Conservation (phyloP, 2,797 vertebrate genomes). For the Intellagama lesueurii region DNA sequence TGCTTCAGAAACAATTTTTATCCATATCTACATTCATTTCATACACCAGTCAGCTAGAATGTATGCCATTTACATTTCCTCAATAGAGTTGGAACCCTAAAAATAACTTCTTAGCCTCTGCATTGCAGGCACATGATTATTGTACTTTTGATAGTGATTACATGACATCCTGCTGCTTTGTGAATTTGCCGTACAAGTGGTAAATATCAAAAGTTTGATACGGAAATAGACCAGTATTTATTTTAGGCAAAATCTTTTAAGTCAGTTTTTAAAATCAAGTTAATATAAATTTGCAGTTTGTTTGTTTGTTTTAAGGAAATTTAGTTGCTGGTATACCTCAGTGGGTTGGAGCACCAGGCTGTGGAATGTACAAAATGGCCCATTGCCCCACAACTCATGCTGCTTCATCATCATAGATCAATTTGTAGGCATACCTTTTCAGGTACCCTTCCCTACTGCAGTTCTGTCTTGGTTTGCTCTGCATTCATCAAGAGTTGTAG, state of each 20-base stretch:
- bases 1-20: not conserved
- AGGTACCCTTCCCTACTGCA: no score
- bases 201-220: not conserved
- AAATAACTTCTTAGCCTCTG: conserved; percentile 1
- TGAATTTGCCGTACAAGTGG: conserved; percentile 4
- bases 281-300: not conserved
- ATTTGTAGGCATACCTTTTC: no score
- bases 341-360: not conserved
- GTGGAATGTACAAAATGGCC: not conserved
- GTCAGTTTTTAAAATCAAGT: not conserved
- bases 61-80: not conserved
- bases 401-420: no score
- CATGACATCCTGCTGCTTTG: not conserved
- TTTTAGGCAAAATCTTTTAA: not conserved
- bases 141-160: not conserved
- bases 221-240: not conserved
- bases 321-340: no score
- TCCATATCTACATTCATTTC: not conserved
- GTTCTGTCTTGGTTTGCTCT: no score
- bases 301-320: no score
- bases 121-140: not conserved
- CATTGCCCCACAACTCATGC: not conserved
- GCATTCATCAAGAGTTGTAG: no score
- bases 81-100: not conserved
- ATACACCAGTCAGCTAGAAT: not conserved